A percentile compares a stretch with the other conserved stretches of the same genome.
Evolutionary conservation across 1,140 invertebrate genomes (phyloP).

Genomic region (Matsumurasca onukii): DNA sequence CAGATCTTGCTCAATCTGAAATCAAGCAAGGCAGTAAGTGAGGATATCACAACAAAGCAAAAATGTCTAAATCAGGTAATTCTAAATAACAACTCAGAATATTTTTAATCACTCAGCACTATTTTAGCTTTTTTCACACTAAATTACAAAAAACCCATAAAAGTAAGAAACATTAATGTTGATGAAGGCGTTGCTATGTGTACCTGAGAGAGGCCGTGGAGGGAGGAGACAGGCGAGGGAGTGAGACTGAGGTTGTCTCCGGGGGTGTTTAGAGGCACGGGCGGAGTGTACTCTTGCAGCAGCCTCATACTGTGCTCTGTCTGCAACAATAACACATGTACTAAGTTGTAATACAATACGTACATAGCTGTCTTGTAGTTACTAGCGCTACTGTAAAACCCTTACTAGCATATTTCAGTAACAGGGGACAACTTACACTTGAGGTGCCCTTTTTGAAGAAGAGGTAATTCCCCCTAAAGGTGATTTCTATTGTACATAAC

Average conservation of each 20-base stretch:
- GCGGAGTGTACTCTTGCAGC: conserved; percentile 34
- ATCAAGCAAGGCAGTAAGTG: neutral
- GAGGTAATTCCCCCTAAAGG: neutral
- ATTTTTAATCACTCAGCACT: neutral
- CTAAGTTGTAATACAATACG: neutral
- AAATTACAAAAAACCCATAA: neutral
- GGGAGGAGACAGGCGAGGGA: conserved; percentile 4
- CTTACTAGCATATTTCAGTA: neutral
- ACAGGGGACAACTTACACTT: neutral
- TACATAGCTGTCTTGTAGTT: neutral
- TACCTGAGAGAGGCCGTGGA: conserved; percentile 18
- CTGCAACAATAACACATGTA: conserved; percentile 16
- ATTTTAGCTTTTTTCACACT: neutral
- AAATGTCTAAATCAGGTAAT: neutral
- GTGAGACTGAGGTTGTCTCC: neutral
- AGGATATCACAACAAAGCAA: neutral
- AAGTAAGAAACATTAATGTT: neutral
- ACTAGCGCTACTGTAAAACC: neutral
- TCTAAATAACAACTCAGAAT: neutral
- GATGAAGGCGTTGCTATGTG: neutral
- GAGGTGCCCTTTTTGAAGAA: neutral
- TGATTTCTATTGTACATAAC: neutral
- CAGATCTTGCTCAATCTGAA: conserved; percentile 7
- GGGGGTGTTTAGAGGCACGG: neutral
- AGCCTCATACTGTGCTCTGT: conserved; percentile 34